Evolutionary conservation across 1,140 invertebrate species (phyloP).

Genomic region (Cheumatopsyche charites): DNA sequence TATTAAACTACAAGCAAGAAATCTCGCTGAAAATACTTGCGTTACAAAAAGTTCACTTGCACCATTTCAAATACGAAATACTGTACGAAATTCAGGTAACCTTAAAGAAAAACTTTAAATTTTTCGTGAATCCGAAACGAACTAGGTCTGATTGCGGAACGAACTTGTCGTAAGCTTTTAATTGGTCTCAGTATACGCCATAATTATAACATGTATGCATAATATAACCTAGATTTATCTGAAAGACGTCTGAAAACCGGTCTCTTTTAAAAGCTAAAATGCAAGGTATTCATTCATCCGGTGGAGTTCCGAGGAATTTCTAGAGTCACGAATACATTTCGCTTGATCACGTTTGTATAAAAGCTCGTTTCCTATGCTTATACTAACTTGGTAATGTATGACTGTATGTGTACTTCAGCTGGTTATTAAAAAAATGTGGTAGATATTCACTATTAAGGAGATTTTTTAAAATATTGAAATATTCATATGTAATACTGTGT

Average conservation of each 20-base stretch:
- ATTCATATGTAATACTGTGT: no score
- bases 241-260: no score
- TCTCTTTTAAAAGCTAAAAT: conserved; percentile 14
- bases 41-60: conserved; percentile 6
- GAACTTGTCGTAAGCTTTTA: conserved; percentile 10
- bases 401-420: no score
- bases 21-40: background rate
- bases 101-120: background rate
- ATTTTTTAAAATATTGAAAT: no score
- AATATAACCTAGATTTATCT: no score
- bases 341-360: background rate
- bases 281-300: conserved; percentile 38
- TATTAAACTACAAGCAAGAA: background rate
- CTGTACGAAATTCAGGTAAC: background rate
- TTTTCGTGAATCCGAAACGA: background rate
- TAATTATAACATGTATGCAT: no score
- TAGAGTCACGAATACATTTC: background rate
- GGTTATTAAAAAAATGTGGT: no score
- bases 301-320: conserved; percentile 1
- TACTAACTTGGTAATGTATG: no score
- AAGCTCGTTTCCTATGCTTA: background rate
- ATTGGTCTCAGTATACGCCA: conserved; percentile 3
- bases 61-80: background rate
- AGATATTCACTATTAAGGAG: no score
- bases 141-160: background rate